Base-by-base conservation (phyloP, 2,888 invertebrate genomes). In the Melieria picta region DNA sequence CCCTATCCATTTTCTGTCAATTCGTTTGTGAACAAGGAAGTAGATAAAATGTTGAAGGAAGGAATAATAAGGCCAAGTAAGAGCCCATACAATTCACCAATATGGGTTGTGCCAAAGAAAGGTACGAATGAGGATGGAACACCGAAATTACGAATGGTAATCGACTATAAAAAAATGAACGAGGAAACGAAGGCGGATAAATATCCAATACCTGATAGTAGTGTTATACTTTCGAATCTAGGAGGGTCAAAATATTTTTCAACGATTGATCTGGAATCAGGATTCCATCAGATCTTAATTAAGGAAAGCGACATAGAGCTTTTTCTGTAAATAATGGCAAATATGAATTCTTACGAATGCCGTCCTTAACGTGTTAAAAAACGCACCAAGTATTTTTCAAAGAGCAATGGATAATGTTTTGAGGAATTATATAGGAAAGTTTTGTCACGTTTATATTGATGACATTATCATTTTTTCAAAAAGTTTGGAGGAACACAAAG, bases 391-490 rank as follows among this genome's bases (percentile, higher is more conserved):
- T 30, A 30, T 30, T 30, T 30, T 30, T 30, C 30, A 30, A 2
- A 30, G 30, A 30, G 30, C 30, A 30, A 30, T 30, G 30, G 30
- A 30, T 11, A 11, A 67, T 13, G 65, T 72, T 10, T 42, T 70
- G 4, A 52, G 70, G 1, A 47, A 60, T 7, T 58, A 50, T 13
- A 67, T 72, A 4, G 77, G 76, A 46, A 76, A 75, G 62, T 63
- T 65, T 42, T 74, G 73, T 57, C 71, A 70, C 9, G 70, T 74
- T 13, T 77, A 74, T 65, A 74, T 77, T 47, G 74, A 76, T 56
- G 74, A 78, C 50, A 76, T 76, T 16, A 65, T 77, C 30, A 30
- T 30, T 30, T 74, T 71, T 66, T 64, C 69, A 1, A 61, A 72
- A 61, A 71, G 58, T 62, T 52, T 47, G 11, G 64, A 71, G 9